Evolutionary conservation across 2,113 vertebrate species (phyloP), one percentile per base, ranked within the genome.

Genomic region (Serinus canaria): DNA sequence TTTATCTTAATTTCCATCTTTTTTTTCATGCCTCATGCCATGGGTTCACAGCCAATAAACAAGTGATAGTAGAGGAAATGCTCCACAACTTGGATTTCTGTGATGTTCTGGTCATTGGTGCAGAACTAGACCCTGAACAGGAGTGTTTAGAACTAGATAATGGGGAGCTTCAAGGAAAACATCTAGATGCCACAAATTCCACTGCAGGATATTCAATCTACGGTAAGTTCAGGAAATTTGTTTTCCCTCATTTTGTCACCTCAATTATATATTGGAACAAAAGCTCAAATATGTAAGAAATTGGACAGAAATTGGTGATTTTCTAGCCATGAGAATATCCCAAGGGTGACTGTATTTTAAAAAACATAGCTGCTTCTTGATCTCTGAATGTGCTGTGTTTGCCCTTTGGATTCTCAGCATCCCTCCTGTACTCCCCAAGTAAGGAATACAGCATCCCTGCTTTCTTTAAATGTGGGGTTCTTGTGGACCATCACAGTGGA

Each of bases 71-170:
- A 93, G 98, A 99, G 92, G 99, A 99, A 97, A 98, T 99, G 93
- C 98, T 99, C 53, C 99, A 99, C 96, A 99, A 99, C 96, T 96
- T 99, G 97, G 99, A 99, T 97, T 99, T 99, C 97, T 99, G 99
- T 97, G 99, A 99, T 81, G 92, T 99, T 94, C 97, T 99, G 97
- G 98, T 99, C 11, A 96, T 98, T 89, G 99, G 98, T 9, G 97
- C 98, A 87, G 99, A 99, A 96, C 95, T 99, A 75, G 97, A 97
- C 77, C 98, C 98, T 7, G 98, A 98, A 33, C 97, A 98, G 70
- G 99, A 99, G 67, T 99, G 98, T 95, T 97, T 99, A 68, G 98
- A 99, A 83, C 97, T 99, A 60, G 98, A 98, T 66, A 97, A 70
- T 49, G 96, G 90, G 3, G 94, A 95, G 44, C 98, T 99, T 55